These are phyloP conservation scores for Sphaeridia pumilis DNA, from an alignment of 2,888 invertebrate genomes.

Conservation along the genomic window DNA sequence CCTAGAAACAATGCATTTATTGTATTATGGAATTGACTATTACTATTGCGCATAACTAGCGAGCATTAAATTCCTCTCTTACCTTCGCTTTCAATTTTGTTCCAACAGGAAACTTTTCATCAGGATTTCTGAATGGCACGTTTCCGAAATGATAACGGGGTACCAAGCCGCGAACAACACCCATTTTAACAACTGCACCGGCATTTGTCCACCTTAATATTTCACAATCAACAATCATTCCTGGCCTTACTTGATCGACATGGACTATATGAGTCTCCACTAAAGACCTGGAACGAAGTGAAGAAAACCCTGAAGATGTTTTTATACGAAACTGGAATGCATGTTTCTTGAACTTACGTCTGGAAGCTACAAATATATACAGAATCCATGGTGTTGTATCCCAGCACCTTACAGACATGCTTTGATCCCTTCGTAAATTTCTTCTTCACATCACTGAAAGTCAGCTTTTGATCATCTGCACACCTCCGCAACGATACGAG, in stretches of 20 bases:
- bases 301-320: no score
- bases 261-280: slow-evolving; percentile 11
- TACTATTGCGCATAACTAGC: no score
- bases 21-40: no score
- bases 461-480: slow-evolving; percentile 16
- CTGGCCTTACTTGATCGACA: slow-evolving; percentile 15
- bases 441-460: slow-evolving; percentile 17
- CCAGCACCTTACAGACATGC: slow-evolving; percentile 19
- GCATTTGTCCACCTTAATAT: slow-evolving; percentile 15
- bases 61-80: slow-evolving; percentile 1
- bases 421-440: slow-evolving; percentile 17
- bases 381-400: slow-evolving; percentile 20
- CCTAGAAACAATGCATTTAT: no score
- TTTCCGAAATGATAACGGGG: slow-evolving; percentile 49
- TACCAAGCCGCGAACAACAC: slow-evolving; percentile 41
- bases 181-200: slow-evolving; percentile 42
- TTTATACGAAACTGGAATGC: no score
- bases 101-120: slow-evolving; percentile 48
- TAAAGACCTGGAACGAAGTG: slow-evolving; percentile 12
- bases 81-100: slow-evolving; percentile 47
- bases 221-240: slow-evolving; percentile 14
- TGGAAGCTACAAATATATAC: slow-evolving; percentile 21
- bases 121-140: slow-evolving; percentile 41
- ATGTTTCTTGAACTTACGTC: slow-evolving; percentile 15
- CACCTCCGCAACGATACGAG: slow-evolving; percentile 18